A percentile compares a stretch with the other conserved stretches of the same genome.
phyloP scores from a whole-genome alignment of 2,888 invertebrate genomes.

The Apomyelois bistriatella region DNA sequence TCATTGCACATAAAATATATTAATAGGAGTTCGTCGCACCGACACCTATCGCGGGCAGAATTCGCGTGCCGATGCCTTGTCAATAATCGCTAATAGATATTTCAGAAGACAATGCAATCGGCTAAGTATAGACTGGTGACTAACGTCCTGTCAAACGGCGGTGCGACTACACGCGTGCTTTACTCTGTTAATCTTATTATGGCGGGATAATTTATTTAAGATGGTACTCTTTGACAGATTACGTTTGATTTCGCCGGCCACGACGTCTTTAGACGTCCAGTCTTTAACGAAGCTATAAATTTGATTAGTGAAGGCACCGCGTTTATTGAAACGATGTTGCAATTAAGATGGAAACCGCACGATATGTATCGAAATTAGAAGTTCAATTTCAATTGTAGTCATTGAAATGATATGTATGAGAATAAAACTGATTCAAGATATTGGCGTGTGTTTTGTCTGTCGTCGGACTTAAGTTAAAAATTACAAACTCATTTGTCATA shows the following conservation, averaged over 20 bases:
- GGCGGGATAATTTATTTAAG: conserved; percentile 70
- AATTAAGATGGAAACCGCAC: conserved; percentile 5
- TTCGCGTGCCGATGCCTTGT: conserved; percentile 78
- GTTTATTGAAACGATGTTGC: conserved; percentile 16
- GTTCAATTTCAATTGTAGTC: conserved; percentile 2
- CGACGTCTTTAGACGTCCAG: conserved; percentile 25
- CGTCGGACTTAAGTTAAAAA: background rate
- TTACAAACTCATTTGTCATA: conserved; percentile 15
- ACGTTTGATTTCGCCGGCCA: conserved; percentile 47
- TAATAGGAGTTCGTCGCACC: conserved; percentile 78
- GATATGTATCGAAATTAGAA: background rate
- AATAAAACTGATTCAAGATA: background rate
- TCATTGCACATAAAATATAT: conserved; percentile 70
- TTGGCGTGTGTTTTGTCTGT: background rate
- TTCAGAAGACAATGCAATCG: conserved; percentile 79
- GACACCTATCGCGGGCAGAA: conserved; percentile 72
- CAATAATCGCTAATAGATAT: conserved; percentile 80
- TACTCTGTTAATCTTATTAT: conserved; percentile 72
- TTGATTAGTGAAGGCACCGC: conserved; percentile 19
- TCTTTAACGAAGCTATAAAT: conserved; percentile 24
- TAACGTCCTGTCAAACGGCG: conserved; percentile 62
- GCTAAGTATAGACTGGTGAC: conserved; percentile 74
- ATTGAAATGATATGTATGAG: background rate
- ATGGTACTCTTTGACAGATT: conserved; percentile 65
- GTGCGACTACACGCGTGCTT: conserved; percentile 32